phyloP scores from a whole-genome alignment of 92 coral and sea anemone genomes.

The Parazoanthus swiftii region DNA sequence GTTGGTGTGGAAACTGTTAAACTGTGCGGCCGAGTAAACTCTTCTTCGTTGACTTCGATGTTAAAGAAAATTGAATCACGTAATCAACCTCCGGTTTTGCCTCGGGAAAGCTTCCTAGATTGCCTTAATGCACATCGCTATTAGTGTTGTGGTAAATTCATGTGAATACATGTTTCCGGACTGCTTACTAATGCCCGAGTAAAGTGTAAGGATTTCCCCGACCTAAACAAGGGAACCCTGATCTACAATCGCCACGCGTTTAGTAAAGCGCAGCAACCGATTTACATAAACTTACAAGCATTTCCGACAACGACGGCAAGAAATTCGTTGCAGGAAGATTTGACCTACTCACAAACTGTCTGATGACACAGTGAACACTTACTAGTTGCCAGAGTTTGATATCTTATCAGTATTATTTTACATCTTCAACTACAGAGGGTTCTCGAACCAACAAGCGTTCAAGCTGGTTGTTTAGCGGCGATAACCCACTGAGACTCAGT shows the following conservation, averaged over 20 bases:
- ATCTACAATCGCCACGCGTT: not conserved
- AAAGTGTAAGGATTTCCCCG: not conserved
- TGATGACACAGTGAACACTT: not conserved
- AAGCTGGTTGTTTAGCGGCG: slow-evolving; percentile 50
- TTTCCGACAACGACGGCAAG: not conserved
- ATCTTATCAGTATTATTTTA: slow-evolving; percentile 10
- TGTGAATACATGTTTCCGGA: not conserved
- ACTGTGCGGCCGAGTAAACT: not conserved
- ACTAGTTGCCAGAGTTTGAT: not conserved
- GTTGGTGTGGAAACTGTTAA: not conserved
- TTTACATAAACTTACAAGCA: no score
- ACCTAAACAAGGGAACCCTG: not conserved
- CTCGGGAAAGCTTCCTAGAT: not conserved
- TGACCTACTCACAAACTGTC: not conserved
- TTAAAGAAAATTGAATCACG: not conserved
- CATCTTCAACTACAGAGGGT: slow-evolving; percentile 7
- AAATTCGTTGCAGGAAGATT: not conserved
- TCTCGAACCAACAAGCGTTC: slow-evolving; percentile 35
- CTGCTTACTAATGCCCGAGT: not conserved
- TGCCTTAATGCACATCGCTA: not conserved
- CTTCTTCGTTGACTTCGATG: not conserved
- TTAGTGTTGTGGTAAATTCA: no score
- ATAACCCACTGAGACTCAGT: slow-evolving; percentile 52
- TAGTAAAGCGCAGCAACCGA: not conserved
- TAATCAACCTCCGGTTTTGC: no score